Evolutionary conservation across 1,140 invertebrate genomes (phyloP).

Genomic region (Lasaia peninsularis): DNA sequence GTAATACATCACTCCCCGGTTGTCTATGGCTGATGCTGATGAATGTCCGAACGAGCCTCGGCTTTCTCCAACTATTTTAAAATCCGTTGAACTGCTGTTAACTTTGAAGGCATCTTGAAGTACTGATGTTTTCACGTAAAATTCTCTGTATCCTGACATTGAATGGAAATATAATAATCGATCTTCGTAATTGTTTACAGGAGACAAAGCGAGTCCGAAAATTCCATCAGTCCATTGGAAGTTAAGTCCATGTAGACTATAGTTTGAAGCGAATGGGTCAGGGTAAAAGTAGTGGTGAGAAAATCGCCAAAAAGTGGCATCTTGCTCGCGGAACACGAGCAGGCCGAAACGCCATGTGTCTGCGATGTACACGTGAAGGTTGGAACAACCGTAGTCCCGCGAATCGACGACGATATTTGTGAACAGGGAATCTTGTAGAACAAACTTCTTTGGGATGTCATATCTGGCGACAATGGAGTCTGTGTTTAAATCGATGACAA

Average conservation of each 20-base stretch:
- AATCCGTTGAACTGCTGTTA: conserved; percentile 76
- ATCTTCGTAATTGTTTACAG: conserved; percentile 76
- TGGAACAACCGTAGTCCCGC: conserved; percentile 79
- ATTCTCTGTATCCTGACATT: conserved; percentile 88
- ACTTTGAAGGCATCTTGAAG: conserved; percentile 79
- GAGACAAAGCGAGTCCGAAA: conserved; percentile 85
- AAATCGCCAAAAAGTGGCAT: conserved; percentile 84
- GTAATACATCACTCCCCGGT: conserved; percentile 86
- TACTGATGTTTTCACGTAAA: conserved; percentile 82
- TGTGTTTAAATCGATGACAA: conserved; percentile 84
- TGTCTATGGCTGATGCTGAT: conserved; percentile 84
- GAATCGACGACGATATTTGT: conserved; percentile 86
- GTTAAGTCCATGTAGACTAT: conserved; percentile 82
- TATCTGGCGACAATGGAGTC: conserved; percentile 81
- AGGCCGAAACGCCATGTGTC: conserved; percentile 88
- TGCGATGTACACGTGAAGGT: conserved; percentile 83
- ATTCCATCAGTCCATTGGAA: conserved; percentile 91
- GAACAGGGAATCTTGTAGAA: conserved; percentile 85
- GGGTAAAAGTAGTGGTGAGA: conserved; percentile 87
- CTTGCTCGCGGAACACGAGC: conserved; percentile 82
- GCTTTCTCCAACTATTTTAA: conserved; percentile 80
- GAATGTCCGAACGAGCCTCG: conserved; percentile 82
- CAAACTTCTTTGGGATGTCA: conserved; percentile 80
- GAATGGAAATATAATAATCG: conserved; percentile 86
- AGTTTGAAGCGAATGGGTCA: conserved; percentile 85